Conservation (phyloP, 1,140 invertebrate species). For the Amyelois transitella region DNA sequence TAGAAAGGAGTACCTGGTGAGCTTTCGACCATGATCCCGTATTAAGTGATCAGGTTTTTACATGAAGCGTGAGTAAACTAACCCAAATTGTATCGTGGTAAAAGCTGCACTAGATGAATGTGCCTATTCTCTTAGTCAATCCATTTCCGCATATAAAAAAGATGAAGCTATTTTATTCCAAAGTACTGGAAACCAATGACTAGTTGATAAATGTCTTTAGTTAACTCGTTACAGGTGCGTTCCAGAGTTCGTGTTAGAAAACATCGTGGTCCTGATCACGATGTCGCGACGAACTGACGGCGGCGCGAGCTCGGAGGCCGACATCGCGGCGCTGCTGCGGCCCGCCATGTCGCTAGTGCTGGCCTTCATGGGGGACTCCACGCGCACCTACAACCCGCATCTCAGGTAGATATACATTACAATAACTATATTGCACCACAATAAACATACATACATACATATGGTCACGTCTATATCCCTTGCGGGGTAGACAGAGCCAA, state of each 20-base stretch:
- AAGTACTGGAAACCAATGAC: neutral
- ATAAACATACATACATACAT: too few relatives aligned
- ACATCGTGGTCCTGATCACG: constrained; percentile 86
- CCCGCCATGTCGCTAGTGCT: constrained; percentile 84
- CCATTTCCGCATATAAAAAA: neutral
- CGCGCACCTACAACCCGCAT: constrained; percentile 90
- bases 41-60: too few relatives aligned
- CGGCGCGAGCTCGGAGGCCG: constrained; percentile 76
- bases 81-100: too few relatives aligned
- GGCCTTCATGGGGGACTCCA: constrained; percentile 84
- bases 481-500: too few relatives aligned
- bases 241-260: constrained; percentile 94
- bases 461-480: too few relatives aligned
- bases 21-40: too few relatives aligned
- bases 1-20: too few relatives aligned
- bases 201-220: neutral
- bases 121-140: too few relatives aligned
- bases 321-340: constrained; percentile 77
- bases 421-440: too few relatives aligned
- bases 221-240: constrained; percentile 79
- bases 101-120: too few relatives aligned
- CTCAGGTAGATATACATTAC: constrained; percentile 1
- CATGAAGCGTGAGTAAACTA: too few relatives aligned
- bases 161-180: constrained; percentile 1
- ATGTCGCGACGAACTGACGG: constrained; percentile 81